Conservation (phyloP, 2,113 vertebrate species). For the Podarcis muralis region DNA sequence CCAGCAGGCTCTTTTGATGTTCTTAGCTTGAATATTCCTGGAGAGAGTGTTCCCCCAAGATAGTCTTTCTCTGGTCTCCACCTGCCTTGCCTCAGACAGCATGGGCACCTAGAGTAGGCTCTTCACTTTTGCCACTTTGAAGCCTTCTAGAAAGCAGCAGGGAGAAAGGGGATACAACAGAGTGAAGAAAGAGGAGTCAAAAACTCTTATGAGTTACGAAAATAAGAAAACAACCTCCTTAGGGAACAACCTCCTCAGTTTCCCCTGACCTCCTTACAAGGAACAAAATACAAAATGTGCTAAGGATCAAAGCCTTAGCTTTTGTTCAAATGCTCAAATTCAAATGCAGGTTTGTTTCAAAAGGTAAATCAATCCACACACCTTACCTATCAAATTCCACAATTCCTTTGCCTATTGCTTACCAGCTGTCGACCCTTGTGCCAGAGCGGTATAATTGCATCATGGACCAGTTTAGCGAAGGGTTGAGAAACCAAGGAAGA, state of each 20-base stretch:
- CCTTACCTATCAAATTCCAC: not conserved
- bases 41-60: too few relatives aligned
- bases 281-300: not conserved
- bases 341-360: not conserved
- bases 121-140: too few relatives aligned
- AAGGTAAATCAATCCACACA: too few relatives aligned
- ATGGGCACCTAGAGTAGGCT: too few relatives aligned
- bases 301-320: not conserved
- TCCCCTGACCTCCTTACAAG: not conserved
- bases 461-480: not conserved
- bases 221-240: not conserved
- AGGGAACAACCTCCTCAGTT: not conserved
- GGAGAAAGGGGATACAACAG: not conserved
- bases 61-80: too few relatives aligned
- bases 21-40: too few relatives aligned
- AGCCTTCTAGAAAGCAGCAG: not conserved
- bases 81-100: too few relatives aligned
- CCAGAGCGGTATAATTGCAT: constrained; percentile 15
- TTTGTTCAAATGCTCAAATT: not conserved
- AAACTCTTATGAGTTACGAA: not conserved
- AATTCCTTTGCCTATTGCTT: constrained; percentile 14
- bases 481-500: constrained; percentile 46
- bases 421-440: constrained; percentile 15
- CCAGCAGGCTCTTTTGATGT: too few relatives aligned
- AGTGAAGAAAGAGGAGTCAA: not conserved